A percentile compares a stretch with the other conserved stretches of the same genome.
phyloP scores from a whole-genome alignment of 2,797 vertebrate genomes.

The Cirrhinus mrigala region DNA sequence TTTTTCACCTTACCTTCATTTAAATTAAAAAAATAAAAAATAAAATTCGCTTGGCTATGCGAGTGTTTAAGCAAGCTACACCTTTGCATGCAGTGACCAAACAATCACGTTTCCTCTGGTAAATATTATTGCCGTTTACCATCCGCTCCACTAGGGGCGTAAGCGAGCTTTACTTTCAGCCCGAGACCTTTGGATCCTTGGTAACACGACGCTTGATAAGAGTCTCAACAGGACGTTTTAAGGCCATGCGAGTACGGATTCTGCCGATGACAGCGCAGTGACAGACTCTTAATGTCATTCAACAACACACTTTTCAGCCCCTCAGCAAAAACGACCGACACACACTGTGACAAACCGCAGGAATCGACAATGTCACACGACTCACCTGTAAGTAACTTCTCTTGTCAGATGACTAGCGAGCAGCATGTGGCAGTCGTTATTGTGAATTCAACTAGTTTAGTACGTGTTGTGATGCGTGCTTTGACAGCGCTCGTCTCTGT shows the following conservation, averaged over 20 bases:
- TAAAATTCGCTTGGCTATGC: neutral
- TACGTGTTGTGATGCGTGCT: neutral
- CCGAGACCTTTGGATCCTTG: constrained; percentile 39
- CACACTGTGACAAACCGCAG: neutral
- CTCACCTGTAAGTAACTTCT: constrained; percentile 28
- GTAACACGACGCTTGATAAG: constrained; percentile 13
- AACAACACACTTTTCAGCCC: neutral
- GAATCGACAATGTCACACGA: constrained; percentile 25
- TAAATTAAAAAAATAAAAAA: neutral
- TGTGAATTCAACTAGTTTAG: too few species aligned
- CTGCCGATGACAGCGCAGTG: constrained; percentile 12
- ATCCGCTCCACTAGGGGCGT: constrained; percentile 48
- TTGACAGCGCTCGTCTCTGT: neutral
- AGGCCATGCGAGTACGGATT: neutral
- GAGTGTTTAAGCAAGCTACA: neutral
- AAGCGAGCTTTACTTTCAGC: neutral
- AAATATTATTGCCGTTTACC: constrained; percentile 4
- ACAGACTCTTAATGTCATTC: constrained; percentile 14
- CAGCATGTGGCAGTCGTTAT: neutral
- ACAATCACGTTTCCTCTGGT: neutral
- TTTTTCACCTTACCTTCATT: neutral
- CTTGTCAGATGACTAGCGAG: neutral
- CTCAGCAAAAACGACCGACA: constrained; percentile 2
- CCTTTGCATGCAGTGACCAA: neutral
- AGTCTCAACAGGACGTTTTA: neutral